Evolutionary conservation across 2,888 invertebrate genomes (phyloP).

Genomic region (Pimpla rufipes): DNA sequence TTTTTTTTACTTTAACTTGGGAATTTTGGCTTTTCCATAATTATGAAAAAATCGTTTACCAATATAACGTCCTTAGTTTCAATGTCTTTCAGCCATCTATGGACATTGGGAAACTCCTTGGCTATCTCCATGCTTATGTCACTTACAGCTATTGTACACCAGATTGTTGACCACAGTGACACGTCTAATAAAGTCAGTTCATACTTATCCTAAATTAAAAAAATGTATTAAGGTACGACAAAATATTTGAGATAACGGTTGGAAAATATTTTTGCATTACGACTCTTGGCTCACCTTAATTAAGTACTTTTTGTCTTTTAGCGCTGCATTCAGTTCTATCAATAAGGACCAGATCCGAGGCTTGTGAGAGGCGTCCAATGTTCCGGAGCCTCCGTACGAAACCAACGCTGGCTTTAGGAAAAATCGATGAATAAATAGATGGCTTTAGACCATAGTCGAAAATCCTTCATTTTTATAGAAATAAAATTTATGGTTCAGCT

Average conservation of each 20-base stretch:
- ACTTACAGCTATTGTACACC: constrained; percentile 88
- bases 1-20: no score
- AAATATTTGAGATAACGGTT: constrained; percentile 5
- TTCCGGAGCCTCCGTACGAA: constrained; percentile 85
- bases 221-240: constrained; percentile 15
- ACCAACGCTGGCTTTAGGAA: constrained; percentile 87
- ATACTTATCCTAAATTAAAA: constrained; percentile 86
- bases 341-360: constrained; percentile 87
- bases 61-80: constrained; percentile 87
- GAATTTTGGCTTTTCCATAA: neutral
- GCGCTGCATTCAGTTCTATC: constrained; percentile 87
- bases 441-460: constrained; percentile 1
- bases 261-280: constrained; percentile 26
- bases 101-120: constrained; percentile 86
- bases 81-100: constrained; percentile 88
- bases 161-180: constrained; percentile 91
- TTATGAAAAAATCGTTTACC: constrained; percentile 84
- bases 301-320: constrained; percentile 87
- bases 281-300: constrained; percentile 86
- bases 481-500: no score
- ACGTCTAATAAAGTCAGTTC: constrained; percentile 89
- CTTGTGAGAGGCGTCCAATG: constrained; percentile 87
- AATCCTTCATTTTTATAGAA: no score
- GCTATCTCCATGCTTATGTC: constrained; percentile 87
- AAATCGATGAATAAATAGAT: constrained; percentile 39